Conservation (phyloP, 37 sponge, comb jelly and placozoan species). For the Mnemiopsis leidyi region DNA sequence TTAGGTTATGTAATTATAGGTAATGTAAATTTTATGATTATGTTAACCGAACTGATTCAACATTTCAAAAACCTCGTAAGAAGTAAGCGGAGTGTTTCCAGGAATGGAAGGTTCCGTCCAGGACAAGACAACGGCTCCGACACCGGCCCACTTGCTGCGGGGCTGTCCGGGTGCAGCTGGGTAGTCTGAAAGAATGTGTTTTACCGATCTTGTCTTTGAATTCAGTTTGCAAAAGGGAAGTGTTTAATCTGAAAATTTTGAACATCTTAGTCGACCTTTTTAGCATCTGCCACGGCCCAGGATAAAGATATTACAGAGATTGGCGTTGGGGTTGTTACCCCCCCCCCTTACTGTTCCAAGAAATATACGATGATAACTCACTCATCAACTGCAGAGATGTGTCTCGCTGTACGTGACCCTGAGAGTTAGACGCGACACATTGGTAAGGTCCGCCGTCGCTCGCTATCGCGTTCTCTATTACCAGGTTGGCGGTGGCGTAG, state of each 20-base stretch:
- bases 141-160: slow-evolving; percentile 8
- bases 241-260: no score
- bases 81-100: slow-evolving; percentile 37
- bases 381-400: slow-evolving; percentile 29
- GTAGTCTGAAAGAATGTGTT: not conserved
- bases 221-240: no score
- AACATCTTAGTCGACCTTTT: no score
- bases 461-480: not conserved
- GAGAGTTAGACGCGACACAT: not conserved
- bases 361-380: no score
- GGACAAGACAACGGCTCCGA: not conserved
- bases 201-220: no score
- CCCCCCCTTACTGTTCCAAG: not conserved
- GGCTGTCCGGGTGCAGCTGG: slow-evolving; percentile 12
- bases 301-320: not conserved
- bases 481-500: not conserved
- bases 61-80: not conserved
- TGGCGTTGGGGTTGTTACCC: not conserved
- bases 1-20: no score
- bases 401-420: not conserved
- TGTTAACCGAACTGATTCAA: no score
- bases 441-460: slow-evolving; percentile 3
- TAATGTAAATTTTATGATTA: no score
- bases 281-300: no score
- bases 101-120: not conserved